Evolutionary conservation across 2,888 invertebrate genomes (phyloP), one percentile per base, ranked within the genome.

Genomic region (Ypsolopha scabrella): DNA sequence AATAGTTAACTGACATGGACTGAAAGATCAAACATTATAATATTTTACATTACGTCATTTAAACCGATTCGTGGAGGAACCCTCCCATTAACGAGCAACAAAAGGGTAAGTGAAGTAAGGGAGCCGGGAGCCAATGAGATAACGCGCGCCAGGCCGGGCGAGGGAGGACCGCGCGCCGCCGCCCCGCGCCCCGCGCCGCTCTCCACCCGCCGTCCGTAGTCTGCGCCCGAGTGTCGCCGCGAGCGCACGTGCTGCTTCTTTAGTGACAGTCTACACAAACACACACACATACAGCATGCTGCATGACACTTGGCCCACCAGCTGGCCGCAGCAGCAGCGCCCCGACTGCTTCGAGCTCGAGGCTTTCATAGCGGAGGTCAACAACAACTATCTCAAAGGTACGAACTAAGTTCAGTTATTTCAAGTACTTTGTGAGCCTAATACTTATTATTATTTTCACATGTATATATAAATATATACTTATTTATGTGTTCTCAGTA

Each of bases 331-430:
- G 60, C 75, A 74, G 60, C 41, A 41, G 39, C 47, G 24, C 8
- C 60, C 69, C 41, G 80, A 76, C 58, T 65, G 67, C 55, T 68
- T 66, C 65, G 80, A 80, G 58, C 59, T 83, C 58, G 82, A 81
- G 49, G 77, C 75, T 46, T 64, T 81, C 57, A 75, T 83, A 51
- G 73, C 74, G 0, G 83, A 85, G 57, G 79, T 82, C 55, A 80
- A 82, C 11, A 80, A 76, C 65, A 64, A 65, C 55, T 71, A 65
- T 55, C 52, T 67, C 34, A 79, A 80, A 75, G 81, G 82, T 80
- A 57, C 38, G 1, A 38, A 2, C 38, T 3, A n/a, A 38, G 8
- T 10, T 38, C n/a, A 38, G 8, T 38, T 38, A 38, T 38, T 3
- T 38, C 38, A n/a, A n/a, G n/a, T 38, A 38, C n/a, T n/a, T 6